phyloP scores from a whole-genome alignment of 2,888 invertebrate species.

The Epicampocera succincta region DNA sequence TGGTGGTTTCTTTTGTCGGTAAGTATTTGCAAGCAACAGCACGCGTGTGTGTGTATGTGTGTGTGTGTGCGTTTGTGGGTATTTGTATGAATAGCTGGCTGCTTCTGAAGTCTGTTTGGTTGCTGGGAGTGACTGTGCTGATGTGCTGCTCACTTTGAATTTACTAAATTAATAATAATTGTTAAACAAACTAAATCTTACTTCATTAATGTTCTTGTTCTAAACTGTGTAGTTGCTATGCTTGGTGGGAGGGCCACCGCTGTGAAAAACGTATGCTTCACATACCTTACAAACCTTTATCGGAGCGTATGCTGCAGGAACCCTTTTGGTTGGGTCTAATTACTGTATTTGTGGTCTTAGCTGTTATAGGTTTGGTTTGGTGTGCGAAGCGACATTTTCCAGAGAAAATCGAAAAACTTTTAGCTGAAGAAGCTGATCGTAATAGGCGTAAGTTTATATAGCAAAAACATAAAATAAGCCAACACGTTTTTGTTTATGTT shows the following conservation, averaged over 20 bases:
- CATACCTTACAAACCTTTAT: constrained; percentile 87
- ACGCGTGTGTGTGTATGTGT: background rate
- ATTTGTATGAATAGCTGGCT: background rate
- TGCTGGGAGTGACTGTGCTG: constrained; percentile 11
- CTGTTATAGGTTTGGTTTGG: constrained; percentile 90
- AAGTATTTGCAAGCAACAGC: constrained; percentile 42
- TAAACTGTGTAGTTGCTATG: constrained; percentile 84
- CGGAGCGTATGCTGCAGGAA: constrained; percentile 91
- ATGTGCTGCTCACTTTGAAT: background rate
- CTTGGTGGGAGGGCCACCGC: constrained; percentile 87
- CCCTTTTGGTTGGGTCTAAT: constrained; percentile 95
- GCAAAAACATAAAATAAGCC: background rate
- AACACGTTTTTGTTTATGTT: constrained; percentile 9
- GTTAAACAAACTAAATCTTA: constrained; percentile 22
- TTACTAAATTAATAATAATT: constrained; percentile 14
- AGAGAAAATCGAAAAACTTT: constrained; percentile 91
- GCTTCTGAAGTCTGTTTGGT: background rate
- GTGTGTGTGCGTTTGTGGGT: background rate
- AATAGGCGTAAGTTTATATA: constrained; percentile 84
- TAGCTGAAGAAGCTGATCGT: constrained; percentile 90
- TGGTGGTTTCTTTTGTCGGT: constrained; percentile 86
- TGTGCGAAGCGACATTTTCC: constrained; percentile 93
- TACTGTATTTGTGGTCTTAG: constrained; percentile 90
- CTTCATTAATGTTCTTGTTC: constrained; percentile 30
- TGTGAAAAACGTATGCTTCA: constrained; percentile 88